These are phyloP conservation scores for Xiphophorus couchianus DNA, from an alignment of 2,113 vertebrate genomes.

Conservation along the genomic window DNA sequence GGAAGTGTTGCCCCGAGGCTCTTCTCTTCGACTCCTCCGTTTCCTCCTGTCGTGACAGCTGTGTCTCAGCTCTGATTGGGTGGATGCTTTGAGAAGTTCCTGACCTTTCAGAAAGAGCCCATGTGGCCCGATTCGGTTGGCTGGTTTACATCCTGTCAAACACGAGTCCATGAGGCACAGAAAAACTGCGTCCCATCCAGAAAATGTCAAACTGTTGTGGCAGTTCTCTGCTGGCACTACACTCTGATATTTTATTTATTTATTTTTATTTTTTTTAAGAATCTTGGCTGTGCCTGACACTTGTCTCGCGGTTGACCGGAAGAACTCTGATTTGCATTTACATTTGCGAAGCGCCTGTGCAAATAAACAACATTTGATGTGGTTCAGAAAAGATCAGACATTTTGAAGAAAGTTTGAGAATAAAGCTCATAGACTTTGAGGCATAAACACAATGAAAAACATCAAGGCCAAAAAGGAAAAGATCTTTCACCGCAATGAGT, in stretches of 20 bases:
- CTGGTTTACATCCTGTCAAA: constrained; percentile 75
- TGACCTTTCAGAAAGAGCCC: constrained; percentile 71
- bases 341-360: constrained; percentile 54
- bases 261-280: constrained; percentile 49
- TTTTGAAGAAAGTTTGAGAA: constrained; percentile 28
- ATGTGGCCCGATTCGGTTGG: constrained; percentile 69
- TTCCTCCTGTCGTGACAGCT: constrained; percentile 57
- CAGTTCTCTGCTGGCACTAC: constrained; percentile 54
- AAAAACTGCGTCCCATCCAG: constrained; percentile 52
- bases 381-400: constrained; percentile 43
- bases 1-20: constrained; percentile 47
- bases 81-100: constrained; percentile 48
- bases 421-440: constrained; percentile 8
- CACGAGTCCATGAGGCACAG: constrained; percentile 62
- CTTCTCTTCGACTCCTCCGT: constrained; percentile 19
- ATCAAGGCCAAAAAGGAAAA: constrained; percentile 7
- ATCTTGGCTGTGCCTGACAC: constrained; percentile 63
- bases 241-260: constrained; percentile 17
- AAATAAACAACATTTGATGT: constrained; percentile 56
- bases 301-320: constrained; percentile 58
- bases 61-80: constrained; percentile 64
- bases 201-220: constrained; percentile 68
- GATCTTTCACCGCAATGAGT: constrained; percentile 6
- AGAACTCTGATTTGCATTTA: constrained; percentile 67
- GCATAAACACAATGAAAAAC: constrained; percentile 13